Conservation (phyloP, 2,888 invertebrate genomes). For the Anthrax anthrax region DNA sequence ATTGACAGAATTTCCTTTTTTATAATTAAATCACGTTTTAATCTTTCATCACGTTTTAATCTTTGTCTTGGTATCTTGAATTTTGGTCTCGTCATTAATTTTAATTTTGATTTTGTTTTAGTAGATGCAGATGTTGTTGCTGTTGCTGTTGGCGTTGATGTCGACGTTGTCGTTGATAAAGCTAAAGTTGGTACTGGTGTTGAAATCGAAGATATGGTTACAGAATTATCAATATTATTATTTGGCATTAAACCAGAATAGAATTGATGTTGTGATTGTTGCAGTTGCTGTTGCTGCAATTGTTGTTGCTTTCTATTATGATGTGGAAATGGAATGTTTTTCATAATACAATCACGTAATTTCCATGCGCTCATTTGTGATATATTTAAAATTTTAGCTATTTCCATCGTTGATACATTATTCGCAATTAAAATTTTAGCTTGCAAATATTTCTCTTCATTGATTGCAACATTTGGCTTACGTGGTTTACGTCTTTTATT, state of each 20-base stretch:
- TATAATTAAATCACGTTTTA: conserved; percentile 27
- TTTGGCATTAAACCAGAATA: not conserved
- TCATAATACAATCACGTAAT: conserved; percentile 31
- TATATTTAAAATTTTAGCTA: conserved; percentile 30
- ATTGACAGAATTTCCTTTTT: conserved; percentile 31
- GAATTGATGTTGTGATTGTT: conserved; percentile 14
- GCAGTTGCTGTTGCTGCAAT: conserved; percentile 14
- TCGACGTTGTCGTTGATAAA: conserved; percentile 9
- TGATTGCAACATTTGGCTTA: conserved; percentile 32
- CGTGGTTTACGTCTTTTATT: conserved; percentile 31
- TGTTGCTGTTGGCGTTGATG: conserved; percentile 13
- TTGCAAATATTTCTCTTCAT: conserved; percentile 28
- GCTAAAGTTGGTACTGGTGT: conserved; percentile 13
- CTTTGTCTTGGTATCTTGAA: conserved; percentile 19
- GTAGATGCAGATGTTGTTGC: conserved; percentile 8
- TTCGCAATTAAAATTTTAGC: conserved; percentile 30
- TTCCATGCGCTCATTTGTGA: conserved; percentile 35
- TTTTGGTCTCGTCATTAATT: conserved; percentile 9
- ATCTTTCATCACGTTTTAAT: conserved; percentile 29
- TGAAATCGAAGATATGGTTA: conserved; percentile 13
- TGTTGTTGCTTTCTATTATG: conserved; percentile 9
- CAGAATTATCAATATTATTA: conserved; percentile 3
- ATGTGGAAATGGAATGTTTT: conserved; percentile 31
- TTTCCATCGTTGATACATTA: conserved; percentile 32
- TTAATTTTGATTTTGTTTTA: not conserved